Conservation (phyloP, 2,888 invertebrate genomes). For the Zaprionus obscuricornis region DNA sequence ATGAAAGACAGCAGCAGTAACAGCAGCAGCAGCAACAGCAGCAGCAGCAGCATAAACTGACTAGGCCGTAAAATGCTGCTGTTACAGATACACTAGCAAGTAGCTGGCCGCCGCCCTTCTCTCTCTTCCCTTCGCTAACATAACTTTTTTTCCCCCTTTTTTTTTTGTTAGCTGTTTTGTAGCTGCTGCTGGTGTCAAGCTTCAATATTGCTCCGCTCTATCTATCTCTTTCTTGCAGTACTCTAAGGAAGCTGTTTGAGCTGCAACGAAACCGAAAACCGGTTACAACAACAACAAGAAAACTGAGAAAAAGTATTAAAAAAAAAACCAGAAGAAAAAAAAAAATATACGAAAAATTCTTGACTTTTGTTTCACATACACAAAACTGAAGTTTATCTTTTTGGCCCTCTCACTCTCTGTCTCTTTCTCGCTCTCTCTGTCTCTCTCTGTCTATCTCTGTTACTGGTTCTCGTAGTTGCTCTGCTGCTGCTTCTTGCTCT, state of each 20-base stretch:
- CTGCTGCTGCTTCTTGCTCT: constrained; percentile 6
- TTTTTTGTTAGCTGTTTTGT: not conserved
- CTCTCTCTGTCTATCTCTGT: constrained; percentile 20
- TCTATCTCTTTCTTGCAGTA: too few relatives aligned
- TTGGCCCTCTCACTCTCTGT: constrained; percentile 36
- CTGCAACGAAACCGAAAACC: constrained; percentile 60
- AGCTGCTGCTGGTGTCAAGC: constrained; percentile 44
- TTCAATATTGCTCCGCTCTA: constrained; percentile 31
- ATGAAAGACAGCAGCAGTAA: constrained; percentile 37
- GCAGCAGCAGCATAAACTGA: too few relatives aligned
- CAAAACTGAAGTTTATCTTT: constrained; percentile 70
- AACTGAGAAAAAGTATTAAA: constrained; percentile 1
- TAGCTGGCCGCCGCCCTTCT: too few relatives aligned
- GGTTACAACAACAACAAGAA: constrained; percentile 50
- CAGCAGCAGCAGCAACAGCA: too few relatives aligned
- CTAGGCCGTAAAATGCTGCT: constrained; percentile 28
- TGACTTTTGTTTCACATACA: constrained; percentile 76
- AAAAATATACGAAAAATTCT: constrained; percentile 51
- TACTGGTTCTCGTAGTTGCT: constrained; percentile 8
- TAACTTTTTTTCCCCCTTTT: too few relatives aligned
- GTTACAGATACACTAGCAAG: constrained; percentile 21
- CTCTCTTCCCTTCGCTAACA: not conserved
- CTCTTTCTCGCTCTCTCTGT: constrained; percentile 15
- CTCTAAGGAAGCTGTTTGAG: constrained; percentile 20
- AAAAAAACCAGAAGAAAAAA: constrained; percentile 3